Base-by-base conservation (phyloP, 2,888 invertebrate genomes). In the Acleris holmiana region DNA sequence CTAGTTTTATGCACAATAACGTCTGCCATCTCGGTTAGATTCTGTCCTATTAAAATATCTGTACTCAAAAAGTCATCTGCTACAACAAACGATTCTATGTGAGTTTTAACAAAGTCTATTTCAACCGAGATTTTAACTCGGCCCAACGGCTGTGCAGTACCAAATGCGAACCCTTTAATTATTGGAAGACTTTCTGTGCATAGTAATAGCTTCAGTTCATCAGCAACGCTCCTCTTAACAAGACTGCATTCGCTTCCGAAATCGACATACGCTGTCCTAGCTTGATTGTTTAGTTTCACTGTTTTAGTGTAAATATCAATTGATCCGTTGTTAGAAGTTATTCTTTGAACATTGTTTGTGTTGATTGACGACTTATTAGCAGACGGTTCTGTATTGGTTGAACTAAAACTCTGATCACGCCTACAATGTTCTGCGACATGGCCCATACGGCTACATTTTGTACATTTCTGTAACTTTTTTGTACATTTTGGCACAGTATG, bases 241-340 rank as follows among this genome's bases (percentile, higher is more conserved):
- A 69, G 18, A 7, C 64, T 59, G 25, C 68, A 68, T 44, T 69
- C 61, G 29, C 69, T 69, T n/a, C 69, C 69, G 10, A 70, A 49
- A 53, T 70, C 69, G 6, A 68, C 46, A 59, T 68, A 66, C 13
- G 62, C 56, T 15, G 35, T 7, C 4, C 46, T 23, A 4, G 13
- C 1, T 8, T 21, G 50, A 35, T 56, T 59, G 53, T 69, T 66
- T 4, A 66, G 4, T 29, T 23, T 49, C 4, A 62, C 21, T 3
- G 19, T 6, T 18, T 67, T 61, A 18, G 50, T 35, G 35, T 65
- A 69, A 25, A 62, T 68, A 13, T 58, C 23, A 47, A 65, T 21
- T 3, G 18, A 47, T 21, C 2, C 41, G 8, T 57, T 40, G 13
- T 48, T 17, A n/a, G 40, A 18, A 35, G 40, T 47, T 25, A 53